phyloP scores from a whole-genome alignment of 2,797 vertebrate species.

The Malurus leucopterus region DNA sequence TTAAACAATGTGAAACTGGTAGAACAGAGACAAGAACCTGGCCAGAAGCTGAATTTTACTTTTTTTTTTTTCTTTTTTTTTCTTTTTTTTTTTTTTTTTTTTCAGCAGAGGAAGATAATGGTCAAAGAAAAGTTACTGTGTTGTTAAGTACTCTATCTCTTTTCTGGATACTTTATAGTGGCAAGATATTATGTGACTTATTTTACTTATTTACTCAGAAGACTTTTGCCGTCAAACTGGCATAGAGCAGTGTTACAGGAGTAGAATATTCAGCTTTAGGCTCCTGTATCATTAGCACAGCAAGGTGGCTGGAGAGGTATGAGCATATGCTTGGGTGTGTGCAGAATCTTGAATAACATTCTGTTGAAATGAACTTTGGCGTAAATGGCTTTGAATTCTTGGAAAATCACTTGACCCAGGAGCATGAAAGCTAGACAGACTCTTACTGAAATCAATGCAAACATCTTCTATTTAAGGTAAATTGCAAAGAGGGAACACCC shows the following conservation, averaged over 20 bases:
- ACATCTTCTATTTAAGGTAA: neutral
- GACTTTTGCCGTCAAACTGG: neutral
- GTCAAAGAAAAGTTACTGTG: neutral
- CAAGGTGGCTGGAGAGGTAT: neutral
- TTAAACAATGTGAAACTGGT: neutral
- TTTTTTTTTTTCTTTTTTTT: no score
- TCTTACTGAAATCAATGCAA: neutral
- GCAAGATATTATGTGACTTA: accelerated
- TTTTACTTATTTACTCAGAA: neutral
- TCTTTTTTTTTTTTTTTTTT: neutral
- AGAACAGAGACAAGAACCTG: neutral
- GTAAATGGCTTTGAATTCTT: neutral
- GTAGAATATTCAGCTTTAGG: neutral
- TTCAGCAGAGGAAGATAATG: neutral
- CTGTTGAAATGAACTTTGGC: neutral
- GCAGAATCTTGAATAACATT: neutral
- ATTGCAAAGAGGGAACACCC: neutral
- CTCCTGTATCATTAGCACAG: neutral
- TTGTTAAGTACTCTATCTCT: neutral
- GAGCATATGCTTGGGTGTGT: accelerated
- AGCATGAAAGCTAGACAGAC: neutral
- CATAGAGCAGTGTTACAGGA: neutral
- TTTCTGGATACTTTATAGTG: neutral
- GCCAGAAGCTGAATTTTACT: neutral
- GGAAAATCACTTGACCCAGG: neutral